These are phyloP conservation scores for Pseudococcus longispinus DNA, from an alignment of 2,888 invertebrate genomes.

Conservation along the genomic window DNA sequence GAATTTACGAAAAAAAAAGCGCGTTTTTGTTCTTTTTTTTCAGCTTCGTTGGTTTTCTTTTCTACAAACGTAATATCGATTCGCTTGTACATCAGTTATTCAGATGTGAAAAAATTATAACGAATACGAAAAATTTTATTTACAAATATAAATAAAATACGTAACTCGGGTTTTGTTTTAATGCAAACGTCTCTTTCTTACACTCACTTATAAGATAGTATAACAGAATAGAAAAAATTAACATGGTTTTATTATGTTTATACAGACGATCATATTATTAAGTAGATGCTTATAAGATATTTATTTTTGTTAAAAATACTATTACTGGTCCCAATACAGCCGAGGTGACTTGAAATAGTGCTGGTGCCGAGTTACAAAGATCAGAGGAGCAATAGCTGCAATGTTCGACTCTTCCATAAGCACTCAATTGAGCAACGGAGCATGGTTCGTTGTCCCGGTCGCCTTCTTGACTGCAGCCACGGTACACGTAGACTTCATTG, in stretches of 20 bases:
- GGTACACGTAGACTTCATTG: conserved; percentile 31
- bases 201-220: background rate
- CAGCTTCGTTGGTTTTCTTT: background rate
- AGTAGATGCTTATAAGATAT: conserved; percentile 38
- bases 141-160: conserved; percentile 47
- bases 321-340: conserved; percentile 39
- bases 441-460: conserved; percentile 28
- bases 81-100: background rate
- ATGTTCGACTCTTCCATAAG: conserved; percentile 67
- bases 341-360: conserved; percentile 60
- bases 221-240: conserved; percentile 20
- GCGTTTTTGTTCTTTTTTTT: background rate
- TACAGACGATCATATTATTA: background rate
- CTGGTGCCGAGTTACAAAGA: conserved; percentile 71
- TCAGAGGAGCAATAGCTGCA: conserved; percentile 75
- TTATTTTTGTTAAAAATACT: conserved; percentile 48
- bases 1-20: background rate
- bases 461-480: conserved; percentile 36
- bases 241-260: conserved; percentile 21
- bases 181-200: background rate
- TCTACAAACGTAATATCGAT: background rate
- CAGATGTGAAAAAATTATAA: background rate
- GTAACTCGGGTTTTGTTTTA: conserved; percentile 3
- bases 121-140: conserved; percentile 33
- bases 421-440: background rate